phyloP scores from a whole-genome alignment of 2,113 vertebrate genomes.

The Rhabdomys dilectus region DNA sequence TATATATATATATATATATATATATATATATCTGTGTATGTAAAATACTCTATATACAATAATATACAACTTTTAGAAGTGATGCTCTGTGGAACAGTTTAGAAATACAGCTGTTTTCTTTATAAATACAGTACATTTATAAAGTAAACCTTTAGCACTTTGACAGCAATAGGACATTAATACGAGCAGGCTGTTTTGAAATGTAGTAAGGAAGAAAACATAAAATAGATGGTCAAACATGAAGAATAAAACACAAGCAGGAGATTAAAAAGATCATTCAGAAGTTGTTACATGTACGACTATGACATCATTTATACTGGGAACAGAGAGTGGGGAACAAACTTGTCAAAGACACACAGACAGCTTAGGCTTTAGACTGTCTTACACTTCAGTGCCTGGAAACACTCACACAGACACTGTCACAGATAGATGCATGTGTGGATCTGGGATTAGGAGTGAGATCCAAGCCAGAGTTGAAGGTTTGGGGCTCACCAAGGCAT shows the following conservation, averaged over 20 bases:
- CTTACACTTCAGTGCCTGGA: not conserved
- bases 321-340: not conserved
- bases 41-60: not conserved
- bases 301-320: not conserved
- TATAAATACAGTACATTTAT: not conserved
- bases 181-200: not conserved
- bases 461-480: not conserved
- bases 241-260: not conserved
- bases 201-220: not conserved
- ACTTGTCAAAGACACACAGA: not conserved
- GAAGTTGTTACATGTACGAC: not conserved
- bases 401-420: not conserved
- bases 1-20: not conserved
- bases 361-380: not conserved
- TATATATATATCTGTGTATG: too few relatives aligned
- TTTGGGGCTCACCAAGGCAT: not conserved
- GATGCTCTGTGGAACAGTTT: not conserved
- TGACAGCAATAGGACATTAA: not conserved
- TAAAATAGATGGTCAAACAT: not conserved
- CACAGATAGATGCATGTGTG: not conserved
- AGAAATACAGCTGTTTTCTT: not conserved
- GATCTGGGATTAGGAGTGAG: not conserved
- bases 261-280: not conserved
- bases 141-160: not conserved
- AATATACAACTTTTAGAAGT: not conserved